Conservation (phyloP, 2,888 invertebrate genomes). For the Stegana nigrithorax region DNA sequence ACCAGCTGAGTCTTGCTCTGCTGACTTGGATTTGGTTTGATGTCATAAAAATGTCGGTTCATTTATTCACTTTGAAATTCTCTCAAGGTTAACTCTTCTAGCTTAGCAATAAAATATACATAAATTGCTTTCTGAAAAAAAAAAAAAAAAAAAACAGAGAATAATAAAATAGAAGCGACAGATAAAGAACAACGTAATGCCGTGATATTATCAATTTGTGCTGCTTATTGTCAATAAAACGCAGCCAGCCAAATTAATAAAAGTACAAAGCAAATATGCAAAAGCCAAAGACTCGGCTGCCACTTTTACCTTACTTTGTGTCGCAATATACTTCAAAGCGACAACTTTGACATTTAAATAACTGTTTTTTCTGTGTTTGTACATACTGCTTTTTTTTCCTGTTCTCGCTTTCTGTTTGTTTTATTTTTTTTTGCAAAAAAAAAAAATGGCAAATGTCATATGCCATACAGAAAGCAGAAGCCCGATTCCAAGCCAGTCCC, state of each 20-base stretch:
- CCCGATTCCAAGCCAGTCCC: too few species aligned
- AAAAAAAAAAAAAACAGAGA: background rate
- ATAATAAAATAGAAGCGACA: background rate
- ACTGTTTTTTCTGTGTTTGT: too few species aligned
- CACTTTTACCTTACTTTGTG: background rate
- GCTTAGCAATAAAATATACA: background rate
- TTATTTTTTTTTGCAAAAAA: too few species aligned
- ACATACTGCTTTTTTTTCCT: background rate
- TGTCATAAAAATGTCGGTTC: too few species aligned
- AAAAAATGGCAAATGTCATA: slow-evolving; percentile 7
- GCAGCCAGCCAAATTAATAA: background rate
- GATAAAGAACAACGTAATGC: background rate
- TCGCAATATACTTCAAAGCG: background rate
- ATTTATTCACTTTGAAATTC: too few species aligned
- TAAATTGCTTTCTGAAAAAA: too few species aligned
- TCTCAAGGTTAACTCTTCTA: too few species aligned
- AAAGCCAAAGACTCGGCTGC: background rate
- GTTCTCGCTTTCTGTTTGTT: background rate
- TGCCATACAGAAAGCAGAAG: background rate
- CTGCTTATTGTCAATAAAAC: background rate
- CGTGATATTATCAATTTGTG: background rate
- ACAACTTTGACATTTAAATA: slow-evolving; percentile 2
- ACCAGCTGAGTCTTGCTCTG: too few species aligned
- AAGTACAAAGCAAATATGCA: slow-evolving; percentile 1
- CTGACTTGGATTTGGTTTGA: too few species aligned